These are phyloP conservation scores for Drosophila saltans DNA, from an alignment of 1,140 invertebrate genomes.

Conservation along the genomic window DNA sequence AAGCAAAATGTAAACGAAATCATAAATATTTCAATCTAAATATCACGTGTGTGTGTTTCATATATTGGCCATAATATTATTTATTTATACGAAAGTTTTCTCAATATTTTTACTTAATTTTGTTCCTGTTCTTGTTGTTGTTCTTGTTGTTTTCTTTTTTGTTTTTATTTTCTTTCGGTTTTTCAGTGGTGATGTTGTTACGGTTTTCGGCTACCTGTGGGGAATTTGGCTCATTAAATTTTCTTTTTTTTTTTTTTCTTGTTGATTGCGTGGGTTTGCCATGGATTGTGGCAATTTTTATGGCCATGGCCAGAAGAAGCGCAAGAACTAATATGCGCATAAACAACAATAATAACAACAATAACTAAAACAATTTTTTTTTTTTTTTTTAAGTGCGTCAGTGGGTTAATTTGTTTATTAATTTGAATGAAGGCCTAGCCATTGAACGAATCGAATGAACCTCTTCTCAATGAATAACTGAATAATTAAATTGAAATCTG, in stretches of 20 bases:
- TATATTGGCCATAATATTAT: slow-evolving; percentile 60
- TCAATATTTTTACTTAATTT: slow-evolving; percentile 21
- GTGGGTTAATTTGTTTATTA: slow-evolving; percentile 6
- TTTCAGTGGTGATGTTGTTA: too few relatives aligned
- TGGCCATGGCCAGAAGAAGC: slow-evolving; percentile 1
- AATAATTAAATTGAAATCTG: too few relatives aligned
- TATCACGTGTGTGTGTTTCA: slow-evolving; percentile 60
- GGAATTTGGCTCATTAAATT: slow-evolving; percentile 59
- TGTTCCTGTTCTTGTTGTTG: slow-evolving; percentile 11
- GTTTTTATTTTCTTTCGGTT: too few relatives aligned
- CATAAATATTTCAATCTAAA: slow-evolving; percentile 61
- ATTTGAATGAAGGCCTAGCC: background rate
- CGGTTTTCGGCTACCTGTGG: slow-evolving; percentile 49
- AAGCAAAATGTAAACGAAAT: slow-evolving; percentile 18
- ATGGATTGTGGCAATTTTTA: slow-evolving; percentile 8
- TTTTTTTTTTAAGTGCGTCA: slow-evolving; percentile 5
- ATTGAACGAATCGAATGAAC: slow-evolving; percentile 1
- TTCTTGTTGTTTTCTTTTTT: too few relatives aligned
- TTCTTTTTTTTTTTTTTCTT: background rate
- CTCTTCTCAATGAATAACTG: background rate
- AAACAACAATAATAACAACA: slow-evolving; percentile 26
- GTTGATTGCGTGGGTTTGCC: slow-evolving; percentile 1
- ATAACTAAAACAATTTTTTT: slow-evolving; percentile 3
- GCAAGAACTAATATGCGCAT: slow-evolving; percentile 45
- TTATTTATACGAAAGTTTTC: slow-evolving; percentile 56